phyloP scores from a whole-genome alignment of 2,113 vertebrate genomes.

The Phalacrocorax carbo region DNA sequence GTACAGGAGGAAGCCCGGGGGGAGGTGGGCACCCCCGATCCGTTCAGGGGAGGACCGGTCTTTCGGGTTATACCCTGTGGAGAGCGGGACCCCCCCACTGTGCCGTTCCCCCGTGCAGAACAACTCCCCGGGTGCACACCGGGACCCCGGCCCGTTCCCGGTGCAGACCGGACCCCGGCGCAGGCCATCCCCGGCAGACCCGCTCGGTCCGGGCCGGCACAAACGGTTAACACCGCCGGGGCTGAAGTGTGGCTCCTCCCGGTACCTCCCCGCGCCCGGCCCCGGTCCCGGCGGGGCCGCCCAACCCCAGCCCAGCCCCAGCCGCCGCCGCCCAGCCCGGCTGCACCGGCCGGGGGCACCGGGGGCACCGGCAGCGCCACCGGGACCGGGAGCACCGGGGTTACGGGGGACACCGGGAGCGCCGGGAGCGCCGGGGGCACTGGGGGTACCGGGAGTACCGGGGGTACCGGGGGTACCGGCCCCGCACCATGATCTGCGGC shows the following conservation, averaged over 20 bases:
- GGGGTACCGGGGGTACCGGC: too few relatives aligned
- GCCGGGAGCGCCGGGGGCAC: too few relatives aligned
- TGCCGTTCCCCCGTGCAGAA: background rate
- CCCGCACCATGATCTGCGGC: too few relatives aligned
- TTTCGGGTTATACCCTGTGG: background rate
- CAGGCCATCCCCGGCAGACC: background rate
- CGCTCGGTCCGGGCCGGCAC: background rate
- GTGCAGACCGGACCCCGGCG: background rate
- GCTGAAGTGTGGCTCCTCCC: background rate
- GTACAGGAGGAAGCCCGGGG: background rate
- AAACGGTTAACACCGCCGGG: background rate
- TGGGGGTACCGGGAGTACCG: too few relatives aligned
- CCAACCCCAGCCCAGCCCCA: background rate
- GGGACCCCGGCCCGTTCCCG: background rate
- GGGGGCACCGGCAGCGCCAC: too few relatives aligned
- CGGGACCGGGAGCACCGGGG: too few relatives aligned
- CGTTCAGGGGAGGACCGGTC: background rate
- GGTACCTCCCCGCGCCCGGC: background rate
- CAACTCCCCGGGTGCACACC: rapidly evolving
- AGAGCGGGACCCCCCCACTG: too few relatives aligned
- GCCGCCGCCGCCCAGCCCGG: too few relatives aligned
- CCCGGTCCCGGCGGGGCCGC: background rate
- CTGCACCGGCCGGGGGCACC: too few relatives aligned
- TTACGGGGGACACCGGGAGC: too few relatives aligned
- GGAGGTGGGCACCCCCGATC: background rate